Percentiles rank a stretch among this genome's conserved stretches.
These are phyloP conservation scores for Clinocottus analis DNA, from an alignment of 2,113 vertebrate genomes.

Conservation along the genomic window DNA sequence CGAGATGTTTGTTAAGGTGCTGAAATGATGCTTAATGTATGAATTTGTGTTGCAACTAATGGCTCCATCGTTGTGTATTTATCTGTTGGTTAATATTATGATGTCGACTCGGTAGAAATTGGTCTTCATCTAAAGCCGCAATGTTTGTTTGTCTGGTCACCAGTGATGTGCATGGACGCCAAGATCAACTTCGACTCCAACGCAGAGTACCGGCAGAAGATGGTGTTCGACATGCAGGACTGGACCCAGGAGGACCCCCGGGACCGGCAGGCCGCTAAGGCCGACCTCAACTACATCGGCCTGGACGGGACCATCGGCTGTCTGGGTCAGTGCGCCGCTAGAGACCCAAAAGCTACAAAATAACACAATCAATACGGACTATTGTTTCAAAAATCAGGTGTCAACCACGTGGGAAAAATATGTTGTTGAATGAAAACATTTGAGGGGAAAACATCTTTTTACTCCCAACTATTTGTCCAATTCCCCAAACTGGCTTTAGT, in stretches of 20 bases:
- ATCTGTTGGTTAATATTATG: neutral
- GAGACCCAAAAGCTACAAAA: neutral
- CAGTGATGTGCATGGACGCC: conserved; percentile 99
- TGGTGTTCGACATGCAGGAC: conserved; percentile 92
- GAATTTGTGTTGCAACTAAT: neutral
- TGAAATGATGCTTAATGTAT: neutral
- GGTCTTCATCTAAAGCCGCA: neutral
- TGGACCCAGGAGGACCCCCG: conserved; percentile 97
- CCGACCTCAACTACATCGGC: conserved; percentile 97
- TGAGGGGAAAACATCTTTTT: neutral
- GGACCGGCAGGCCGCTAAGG: conserved; percentile 91
- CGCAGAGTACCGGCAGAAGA: conserved; percentile 93
- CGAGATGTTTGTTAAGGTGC: neutral
- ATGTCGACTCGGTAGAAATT: neutral
- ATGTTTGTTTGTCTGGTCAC: neutral
- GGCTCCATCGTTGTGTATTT: neutral
- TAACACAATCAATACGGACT: neutral
- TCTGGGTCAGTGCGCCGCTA: conserved; percentile 83
- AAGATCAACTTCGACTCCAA: conserved; percentile 99
- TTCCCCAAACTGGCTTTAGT: neutral
- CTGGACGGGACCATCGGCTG: conserved; percentile 97
- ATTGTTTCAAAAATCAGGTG: neutral
- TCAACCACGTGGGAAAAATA: neutral
- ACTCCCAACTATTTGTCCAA: too few species aligned
- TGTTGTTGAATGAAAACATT: neutral